These are phyloP conservation scores for Rotaria socialis DNA, from an alignment of 2,888 invertebrate species.

Conservation along the genomic window DNA sequence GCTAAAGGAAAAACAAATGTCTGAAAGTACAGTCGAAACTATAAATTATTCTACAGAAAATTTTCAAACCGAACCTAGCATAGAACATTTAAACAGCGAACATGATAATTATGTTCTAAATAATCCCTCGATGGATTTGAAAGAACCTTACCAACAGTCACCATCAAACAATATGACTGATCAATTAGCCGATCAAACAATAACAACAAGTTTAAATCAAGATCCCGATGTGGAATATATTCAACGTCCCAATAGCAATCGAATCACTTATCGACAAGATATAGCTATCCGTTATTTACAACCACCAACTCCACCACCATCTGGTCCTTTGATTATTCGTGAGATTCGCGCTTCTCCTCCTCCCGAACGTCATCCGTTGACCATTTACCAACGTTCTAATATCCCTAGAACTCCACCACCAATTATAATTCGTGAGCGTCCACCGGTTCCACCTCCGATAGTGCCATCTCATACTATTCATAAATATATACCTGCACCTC, in stretches of 20 bases:
- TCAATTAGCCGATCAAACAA: not conserved
- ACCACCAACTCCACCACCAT: conserved; percentile 42
- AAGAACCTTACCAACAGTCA: not conserved
- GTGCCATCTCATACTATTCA: conserved; percentile 27
- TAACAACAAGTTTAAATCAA: not conserved
- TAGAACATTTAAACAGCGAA: not conserved
- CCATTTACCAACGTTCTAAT: conserved; percentile 26
- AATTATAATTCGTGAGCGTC: conserved; percentile 38
- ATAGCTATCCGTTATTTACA: conserved; percentile 41
- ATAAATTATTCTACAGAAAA: not conserved
- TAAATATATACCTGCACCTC: conserved; percentile 31
- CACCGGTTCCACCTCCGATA: conserved; percentile 33
- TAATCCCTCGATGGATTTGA: too few species aligned
- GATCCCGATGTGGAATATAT: not conserved
- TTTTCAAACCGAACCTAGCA: too few species aligned
- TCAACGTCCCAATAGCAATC: not conserved
- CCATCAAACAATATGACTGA: not conserved
- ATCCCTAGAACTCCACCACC: conserved; percentile 41
- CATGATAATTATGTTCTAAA: not conserved
- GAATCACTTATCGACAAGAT: conserved; percentile 4
- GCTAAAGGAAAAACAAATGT: not conserved
- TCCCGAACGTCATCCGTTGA: conserved; percentile 37
- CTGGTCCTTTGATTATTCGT: conserved; percentile 38
- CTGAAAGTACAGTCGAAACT: not conserved
- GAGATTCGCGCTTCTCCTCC: not conserved